Evolutionary conservation across 2,113 vertebrate genomes (phyloP).

Genomic region (Tapirus terrestris): DNA sequence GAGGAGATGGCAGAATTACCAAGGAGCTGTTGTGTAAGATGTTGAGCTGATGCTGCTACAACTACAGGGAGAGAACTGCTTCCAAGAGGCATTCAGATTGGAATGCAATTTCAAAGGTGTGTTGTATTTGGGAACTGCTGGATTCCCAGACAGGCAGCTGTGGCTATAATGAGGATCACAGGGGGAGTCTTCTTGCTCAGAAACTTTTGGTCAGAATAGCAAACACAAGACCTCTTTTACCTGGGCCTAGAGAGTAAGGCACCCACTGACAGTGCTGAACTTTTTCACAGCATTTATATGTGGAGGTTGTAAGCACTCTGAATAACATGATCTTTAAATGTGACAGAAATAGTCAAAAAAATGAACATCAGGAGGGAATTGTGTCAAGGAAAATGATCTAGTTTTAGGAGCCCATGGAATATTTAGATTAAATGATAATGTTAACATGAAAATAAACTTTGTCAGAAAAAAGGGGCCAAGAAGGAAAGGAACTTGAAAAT

Average conservation of each 20-base stretch:
- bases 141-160: background rate
- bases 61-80: background rate
- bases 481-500: slow-evolving; percentile 25
- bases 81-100: background rate
- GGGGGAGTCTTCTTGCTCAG: background rate
- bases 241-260: background rate
- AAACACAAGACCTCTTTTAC: background rate
- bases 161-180: rapidly evolving
- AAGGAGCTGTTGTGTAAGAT: background rate
- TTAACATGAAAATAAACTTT: background rate
- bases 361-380: background rate
- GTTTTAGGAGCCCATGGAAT: background rate
- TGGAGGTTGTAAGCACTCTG: background rate
- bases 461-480: background rate
- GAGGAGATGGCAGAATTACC: background rate
- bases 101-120: background rate
- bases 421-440: slow-evolving; percentile 22
- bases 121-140: background rate
- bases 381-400: background rate
- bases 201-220: background rate
- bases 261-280: no score
- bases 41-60: background rate
- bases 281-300: background rate
- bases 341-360: background rate
- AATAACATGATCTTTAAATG: background rate